Evolutionary conservation across 64 coral and sea anemone genomes (phyloP).

Genomic region (Platygyra sinensis): DNA sequence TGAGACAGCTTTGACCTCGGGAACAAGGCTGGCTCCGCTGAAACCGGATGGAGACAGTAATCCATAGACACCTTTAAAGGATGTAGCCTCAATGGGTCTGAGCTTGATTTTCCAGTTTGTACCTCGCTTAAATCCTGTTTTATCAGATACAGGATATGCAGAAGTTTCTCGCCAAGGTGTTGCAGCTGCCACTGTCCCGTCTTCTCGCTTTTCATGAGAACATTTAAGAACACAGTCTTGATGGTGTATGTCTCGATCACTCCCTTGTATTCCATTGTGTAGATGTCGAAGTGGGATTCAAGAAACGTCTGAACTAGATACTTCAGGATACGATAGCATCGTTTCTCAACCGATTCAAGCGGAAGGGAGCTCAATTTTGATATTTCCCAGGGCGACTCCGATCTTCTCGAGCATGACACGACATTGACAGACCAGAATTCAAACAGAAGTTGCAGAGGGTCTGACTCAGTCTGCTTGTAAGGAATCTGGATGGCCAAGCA

Average conservation of each 20-base stretch:
- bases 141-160: conserved; percentile 51
- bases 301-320: conserved; percentile 57
- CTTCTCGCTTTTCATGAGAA: conserved; percentile 20
- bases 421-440: conserved; percentile 56
- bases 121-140: conserved; percentile 28
- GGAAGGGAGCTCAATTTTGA: neutral
- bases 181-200: conserved; percentile 42
- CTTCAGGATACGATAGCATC: conserved; percentile 47
- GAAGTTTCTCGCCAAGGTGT: conserved; percentile 19
- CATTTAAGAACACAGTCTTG: conserved; percentile 63
- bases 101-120: neutral
- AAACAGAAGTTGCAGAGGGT: conserved; percentile 50
- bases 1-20: conserved; percentile 31
- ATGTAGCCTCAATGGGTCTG: neutral
- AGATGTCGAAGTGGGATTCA: conserved; percentile 49
- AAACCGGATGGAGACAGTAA: conserved; percentile 43
- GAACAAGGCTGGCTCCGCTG: conserved; percentile 49
- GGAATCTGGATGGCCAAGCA: conserved; percentile 60
- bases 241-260: conserved; percentile 56
- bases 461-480: neutral
- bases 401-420: conserved; percentile 46
- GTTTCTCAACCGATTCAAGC: conserved; percentile 16
- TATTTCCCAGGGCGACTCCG: conserved; percentile 8
- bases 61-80: conserved; percentile 49
- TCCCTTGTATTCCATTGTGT: conserved; percentile 55